These are phyloP conservation scores for Disparrhopalites patrizii DNA, from an alignment of 2,888 invertebrate species.

Conservation along the genomic window DNA sequence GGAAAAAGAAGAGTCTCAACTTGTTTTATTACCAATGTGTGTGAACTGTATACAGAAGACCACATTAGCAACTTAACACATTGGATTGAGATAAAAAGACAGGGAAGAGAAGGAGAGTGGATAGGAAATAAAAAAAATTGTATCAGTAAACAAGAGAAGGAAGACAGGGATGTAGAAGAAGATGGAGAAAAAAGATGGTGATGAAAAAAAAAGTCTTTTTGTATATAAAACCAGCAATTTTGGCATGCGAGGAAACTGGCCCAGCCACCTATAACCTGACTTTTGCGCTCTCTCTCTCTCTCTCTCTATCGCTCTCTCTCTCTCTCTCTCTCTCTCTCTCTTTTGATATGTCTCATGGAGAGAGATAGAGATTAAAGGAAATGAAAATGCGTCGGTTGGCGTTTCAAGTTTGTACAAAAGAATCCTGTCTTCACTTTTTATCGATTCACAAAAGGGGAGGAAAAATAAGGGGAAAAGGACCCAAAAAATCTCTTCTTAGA, in stretches of 20 bases:
- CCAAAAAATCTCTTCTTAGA: no score
- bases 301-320: no score
- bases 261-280: no score
- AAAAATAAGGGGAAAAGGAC: no score
- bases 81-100: not conserved
- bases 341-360: no score
- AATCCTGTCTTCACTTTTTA: not conserved
- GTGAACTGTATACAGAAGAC: conserved; percentile 26
- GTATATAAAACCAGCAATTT: not conserved
- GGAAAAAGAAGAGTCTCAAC: no score
- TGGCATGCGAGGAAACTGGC: conserved; percentile 11
- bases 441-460: no score
- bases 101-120: not conserved
- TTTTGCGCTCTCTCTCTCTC: no score
- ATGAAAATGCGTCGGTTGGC: not conserved
- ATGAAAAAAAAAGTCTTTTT: not conserved
- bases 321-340: no score
- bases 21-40: conserved; percentile 7
- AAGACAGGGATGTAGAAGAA: no score
- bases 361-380: no score
- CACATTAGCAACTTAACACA: conserved; percentile 12
- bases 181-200: no score
- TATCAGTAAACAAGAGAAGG: conserved; percentile 4
- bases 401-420: not conserved
- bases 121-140: conserved; percentile 12